Evolutionary conservation across 2,888 invertebrate species (phyloP), one percentile per base, ranked within the genome.

Genomic region (Diplazon laetatorius): DNA sequence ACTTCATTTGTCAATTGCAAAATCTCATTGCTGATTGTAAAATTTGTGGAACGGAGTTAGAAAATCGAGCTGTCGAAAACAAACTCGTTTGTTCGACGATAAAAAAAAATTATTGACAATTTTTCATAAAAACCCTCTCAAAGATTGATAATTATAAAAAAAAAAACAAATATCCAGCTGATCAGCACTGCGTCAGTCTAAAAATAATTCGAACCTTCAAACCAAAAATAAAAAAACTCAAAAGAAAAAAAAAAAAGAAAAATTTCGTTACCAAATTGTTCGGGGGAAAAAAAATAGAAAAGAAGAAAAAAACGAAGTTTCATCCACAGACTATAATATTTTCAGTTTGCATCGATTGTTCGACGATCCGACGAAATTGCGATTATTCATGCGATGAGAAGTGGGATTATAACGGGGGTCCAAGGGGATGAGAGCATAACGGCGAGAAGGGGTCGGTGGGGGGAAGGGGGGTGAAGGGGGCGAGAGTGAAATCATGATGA

Each of bases 401-500:
- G 16, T 46, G 8, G 46, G 46, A 37, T 37, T 20, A 46, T 16
- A 39, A 44, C 30, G 46, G 63, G n/a, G 18, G 35, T 52, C 35
- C 14, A 55, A 30, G 39, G 68, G 25, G 63, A 30, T 30, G 30
- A 37, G 42, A 65, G 42, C 20, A 66, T 69, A 69, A 75, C 60
- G n/a, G n/a, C n/a, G n/a, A n/a, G n/a, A n/a, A n/a, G n/a, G n/a
- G n/a, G n/a, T n/a, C n/a, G n/a, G n/a, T n/a, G n/a, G n/a, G n/a
- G n/a, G n/a, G n/a, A n/a, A 48, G 2, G 18, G 60, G 37, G 46
- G 60, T n/a, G n/a, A n/a, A n/a, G 66, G 44, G 35, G 46, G 44
- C 22, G 37, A 16, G 55, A 25, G 12, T 30, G 20, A 75, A 78
- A 57, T 65, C 37, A 55, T 55, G 63, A 78, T 63, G 52, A 66